These are phyloP conservation scores for Myrmecobius fasciatus DNA, from an alignment of 2,113 vertebrate species.

Conservation along the genomic window DNA sequence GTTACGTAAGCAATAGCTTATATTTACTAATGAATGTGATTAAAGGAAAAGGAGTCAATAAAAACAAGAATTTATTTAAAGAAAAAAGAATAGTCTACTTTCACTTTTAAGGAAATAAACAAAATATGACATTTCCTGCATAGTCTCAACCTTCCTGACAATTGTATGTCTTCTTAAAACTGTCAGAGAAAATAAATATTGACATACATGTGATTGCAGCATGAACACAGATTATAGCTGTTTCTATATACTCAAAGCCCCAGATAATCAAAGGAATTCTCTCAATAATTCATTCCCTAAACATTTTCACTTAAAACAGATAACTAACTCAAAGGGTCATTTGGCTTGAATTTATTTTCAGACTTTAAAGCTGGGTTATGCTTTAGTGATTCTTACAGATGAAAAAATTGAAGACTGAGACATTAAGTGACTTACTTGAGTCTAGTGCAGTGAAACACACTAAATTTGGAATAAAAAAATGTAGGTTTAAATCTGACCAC, in stretches of 20 bases:
- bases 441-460: neutral
- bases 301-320: constrained; percentile 14
- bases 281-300: constrained; percentile 23
- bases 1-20: neutral
- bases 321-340: neutral
- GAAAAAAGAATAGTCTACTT: neutral
- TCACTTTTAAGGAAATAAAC: constrained; percentile 27
- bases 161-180: neutral
- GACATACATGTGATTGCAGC: constrained; percentile 23
- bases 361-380: neutral
- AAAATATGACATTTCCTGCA: constrained; percentile 16
- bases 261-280: constrained; percentile 20
- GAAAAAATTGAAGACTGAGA: neutral
- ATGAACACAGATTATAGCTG: neutral
- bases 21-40: neutral
- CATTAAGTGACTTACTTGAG: neutral
- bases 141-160: neutral
- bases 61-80: neutral
- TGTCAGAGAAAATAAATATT: constrained; percentile 7
- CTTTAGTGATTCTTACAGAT: neutral
- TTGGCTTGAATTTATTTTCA: constrained; percentile 14
- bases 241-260: constrained; percentile 28
- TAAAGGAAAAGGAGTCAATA: neutral
- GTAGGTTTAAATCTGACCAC: neutral
- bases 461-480: neutral